These are phyloP conservation scores for Drosophila austrosaltans DNA, from an alignment of 2,888 invertebrate genomes.

Conservation along the genomic window DNA sequence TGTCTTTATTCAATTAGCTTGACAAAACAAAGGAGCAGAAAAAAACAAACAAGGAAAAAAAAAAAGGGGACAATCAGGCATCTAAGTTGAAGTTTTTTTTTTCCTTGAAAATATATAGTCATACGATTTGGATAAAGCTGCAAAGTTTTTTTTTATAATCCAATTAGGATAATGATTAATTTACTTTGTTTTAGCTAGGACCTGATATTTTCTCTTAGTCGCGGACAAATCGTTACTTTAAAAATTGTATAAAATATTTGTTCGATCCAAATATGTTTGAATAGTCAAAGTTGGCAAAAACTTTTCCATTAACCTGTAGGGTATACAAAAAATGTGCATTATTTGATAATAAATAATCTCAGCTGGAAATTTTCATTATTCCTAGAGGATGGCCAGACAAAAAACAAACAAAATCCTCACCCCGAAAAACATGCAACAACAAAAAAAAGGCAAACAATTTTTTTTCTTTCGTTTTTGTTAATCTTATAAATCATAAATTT, in stretches of 20 bases:
- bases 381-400: slow-evolving; percentile 20
- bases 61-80: no score
- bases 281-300: no score
- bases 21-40: background rate
- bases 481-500: slow-evolving; percentile 39
- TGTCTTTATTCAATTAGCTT: slow-evolving; percentile 2
- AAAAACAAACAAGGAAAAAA: background rate
- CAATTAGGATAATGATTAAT: background rate
- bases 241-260: no score
- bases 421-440: slow-evolving; percentile 23
- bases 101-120: background rate
- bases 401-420: slow-evolving; percentile 8
- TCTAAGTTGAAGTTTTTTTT: background rate
- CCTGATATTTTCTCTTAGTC: no score
- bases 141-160: background rate
- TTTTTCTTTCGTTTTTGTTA: slow-evolving; percentile 14
- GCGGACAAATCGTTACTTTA: no score
- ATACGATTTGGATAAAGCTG: no score
- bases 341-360: slow-evolving; percentile 19
- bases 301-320: background rate
- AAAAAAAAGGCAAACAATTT: slow-evolving; percentile 47
- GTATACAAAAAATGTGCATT: slow-evolving; percentile 34
- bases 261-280: no score
- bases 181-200: no score
- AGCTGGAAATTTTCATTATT: slow-evolving; percentile 17